Percentiles rank a stretch among this genome's conserved stretches.
phyloP scores from a whole-genome alignment of 2,113 vertebrate genomes.

The Chroicocephalus ridibundus region DNA sequence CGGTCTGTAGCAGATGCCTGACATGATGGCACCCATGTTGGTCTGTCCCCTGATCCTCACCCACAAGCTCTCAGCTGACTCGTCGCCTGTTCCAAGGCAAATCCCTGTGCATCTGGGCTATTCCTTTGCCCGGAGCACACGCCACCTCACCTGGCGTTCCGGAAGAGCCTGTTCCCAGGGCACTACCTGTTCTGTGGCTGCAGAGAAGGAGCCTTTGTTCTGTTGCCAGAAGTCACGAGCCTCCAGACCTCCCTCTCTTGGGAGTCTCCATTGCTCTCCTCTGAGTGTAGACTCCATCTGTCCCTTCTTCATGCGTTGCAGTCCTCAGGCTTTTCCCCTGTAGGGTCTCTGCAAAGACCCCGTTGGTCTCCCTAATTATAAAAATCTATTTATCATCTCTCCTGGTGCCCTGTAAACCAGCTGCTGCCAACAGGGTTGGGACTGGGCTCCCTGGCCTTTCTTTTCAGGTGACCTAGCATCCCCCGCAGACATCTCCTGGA shows the following conservation, averaged over 20 bases:
- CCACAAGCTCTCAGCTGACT: neutral
- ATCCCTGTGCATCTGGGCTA: neutral
- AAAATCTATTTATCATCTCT: neutral
- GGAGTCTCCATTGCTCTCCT: neutral
- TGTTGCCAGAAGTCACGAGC: neutral
- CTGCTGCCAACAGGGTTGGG: neutral
- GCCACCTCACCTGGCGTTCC: neutral
- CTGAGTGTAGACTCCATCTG: neutral
- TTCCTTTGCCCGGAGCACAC: neutral
- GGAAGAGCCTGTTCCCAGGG: neutral
- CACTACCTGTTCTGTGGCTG: neutral
- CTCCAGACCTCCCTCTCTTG: neutral
- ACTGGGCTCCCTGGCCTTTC: neutral
- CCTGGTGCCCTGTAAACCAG: neutral
- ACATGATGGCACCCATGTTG: rapidly evolving
- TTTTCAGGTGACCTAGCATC: neutral
- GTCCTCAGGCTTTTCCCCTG: neutral
- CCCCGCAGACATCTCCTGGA: neutral
- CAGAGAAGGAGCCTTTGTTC: neutral
- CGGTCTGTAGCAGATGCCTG: neutral
- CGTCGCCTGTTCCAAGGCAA: neutral
- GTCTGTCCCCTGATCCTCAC: neutral
- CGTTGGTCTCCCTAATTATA: neutral
- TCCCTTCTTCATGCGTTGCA: neutral
- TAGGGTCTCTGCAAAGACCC: neutral